Evolutionary conservation across 1,140 invertebrate species (phyloP).

Genomic region (Uloborus diversus): DNA sequence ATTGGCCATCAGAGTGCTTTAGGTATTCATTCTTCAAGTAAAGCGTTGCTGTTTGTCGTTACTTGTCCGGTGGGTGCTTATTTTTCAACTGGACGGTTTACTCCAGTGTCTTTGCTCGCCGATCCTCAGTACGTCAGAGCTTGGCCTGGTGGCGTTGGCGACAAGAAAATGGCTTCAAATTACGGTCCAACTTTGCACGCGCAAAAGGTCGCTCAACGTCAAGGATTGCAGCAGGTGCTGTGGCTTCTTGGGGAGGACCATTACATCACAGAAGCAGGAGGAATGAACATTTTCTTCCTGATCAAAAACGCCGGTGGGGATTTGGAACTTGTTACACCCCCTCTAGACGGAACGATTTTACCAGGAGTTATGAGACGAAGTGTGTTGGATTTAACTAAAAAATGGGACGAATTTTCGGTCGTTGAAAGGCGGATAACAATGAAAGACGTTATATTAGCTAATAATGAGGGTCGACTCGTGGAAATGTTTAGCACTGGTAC

Average conservation of each 20-base stretch:
- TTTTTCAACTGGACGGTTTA: slow-evolving; percentile 73
- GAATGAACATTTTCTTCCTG: slow-evolving; percentile 98
- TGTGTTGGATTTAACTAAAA: slow-evolving; percentile 79
- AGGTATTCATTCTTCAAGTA: slow-evolving; percentile 84
- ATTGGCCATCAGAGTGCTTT: slow-evolving; percentile 96
- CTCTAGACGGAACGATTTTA: slow-evolving; percentile 74
- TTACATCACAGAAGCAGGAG: slow-evolving; percentile 95
- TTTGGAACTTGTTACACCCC: slow-evolving; percentile 69
- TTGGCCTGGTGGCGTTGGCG: slow-evolving; percentile 97
- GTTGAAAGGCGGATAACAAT: slow-evolving; percentile 87
- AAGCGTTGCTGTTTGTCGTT: slow-evolving; percentile 89
- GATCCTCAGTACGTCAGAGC: slow-evolving; percentile 85
- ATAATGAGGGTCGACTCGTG: slow-evolving; percentile 81
- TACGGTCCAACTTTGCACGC: slow-evolving; percentile 71
- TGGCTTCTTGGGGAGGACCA: slow-evolving; percentile 97
- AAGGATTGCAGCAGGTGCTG: slow-evolving; percentile 92
- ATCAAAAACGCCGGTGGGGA: slow-evolving; percentile 91
- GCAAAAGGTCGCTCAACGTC: slow-evolving; percentile 77
- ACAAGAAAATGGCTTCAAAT: slow-evolving; percentile 91
- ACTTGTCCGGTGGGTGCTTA: slow-evolving; percentile 93
- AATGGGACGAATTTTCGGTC: slow-evolving; percentile 88
- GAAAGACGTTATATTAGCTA: slow-evolving; percentile 78
- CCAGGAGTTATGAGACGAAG: slow-evolving; percentile 92
- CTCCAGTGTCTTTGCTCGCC: slow-evolving; percentile 82
- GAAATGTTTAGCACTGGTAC: slow-evolving; percentile 96